Conservation (phyloP, 2,888 invertebrate genomes). For the Mesorhabditis belari region DNA sequence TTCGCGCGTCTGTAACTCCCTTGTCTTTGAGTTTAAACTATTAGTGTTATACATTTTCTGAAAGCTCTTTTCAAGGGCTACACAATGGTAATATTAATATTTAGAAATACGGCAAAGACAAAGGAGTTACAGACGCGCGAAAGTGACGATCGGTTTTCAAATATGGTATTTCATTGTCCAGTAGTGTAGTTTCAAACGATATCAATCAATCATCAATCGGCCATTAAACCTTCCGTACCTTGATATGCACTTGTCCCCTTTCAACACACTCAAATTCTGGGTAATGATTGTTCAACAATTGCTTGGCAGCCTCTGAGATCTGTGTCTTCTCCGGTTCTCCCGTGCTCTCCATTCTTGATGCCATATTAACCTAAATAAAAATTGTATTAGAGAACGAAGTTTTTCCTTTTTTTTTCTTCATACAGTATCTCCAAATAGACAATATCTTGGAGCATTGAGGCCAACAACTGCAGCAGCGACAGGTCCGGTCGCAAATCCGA, state of each 20-base stretch:
- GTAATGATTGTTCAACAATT: conserved; percentile 31
- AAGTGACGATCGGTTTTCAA: too few relatives aligned
- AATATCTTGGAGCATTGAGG: conserved; percentile 50
- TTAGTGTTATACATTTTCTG: too few relatives aligned
- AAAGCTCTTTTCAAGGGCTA: too few relatives aligned
- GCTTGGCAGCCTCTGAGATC: conserved; percentile 37
- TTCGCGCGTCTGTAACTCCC: too few relatives aligned
- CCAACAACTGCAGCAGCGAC: conserved; percentile 52
- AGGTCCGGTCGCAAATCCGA: conserved; percentile 34
- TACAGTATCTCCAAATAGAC: conserved; percentile 51
- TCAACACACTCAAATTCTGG: conserved; percentile 35
- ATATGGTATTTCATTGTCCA: too few relatives aligned
- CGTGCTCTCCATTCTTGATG: conserved; percentile 50
- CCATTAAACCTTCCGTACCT: conserved; percentile 10
- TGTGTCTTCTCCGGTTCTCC: conserved; percentile 45
- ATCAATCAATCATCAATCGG: neutral
- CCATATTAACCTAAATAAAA: conserved; percentile 37
- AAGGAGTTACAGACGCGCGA: too few relatives aligned
- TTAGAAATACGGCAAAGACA: too few relatives aligned
- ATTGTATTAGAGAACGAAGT: neutral
- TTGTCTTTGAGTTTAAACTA: too few relatives aligned
- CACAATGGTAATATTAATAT: too few relatives aligned
- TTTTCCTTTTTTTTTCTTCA: neutral
- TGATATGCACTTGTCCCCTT: conserved; percentile 38
- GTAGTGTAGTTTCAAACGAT: neutral